Evolutionary conservation across 2,888 invertebrate species (phyloP).

Genomic region (Brassicogethes aeneus): DNA sequence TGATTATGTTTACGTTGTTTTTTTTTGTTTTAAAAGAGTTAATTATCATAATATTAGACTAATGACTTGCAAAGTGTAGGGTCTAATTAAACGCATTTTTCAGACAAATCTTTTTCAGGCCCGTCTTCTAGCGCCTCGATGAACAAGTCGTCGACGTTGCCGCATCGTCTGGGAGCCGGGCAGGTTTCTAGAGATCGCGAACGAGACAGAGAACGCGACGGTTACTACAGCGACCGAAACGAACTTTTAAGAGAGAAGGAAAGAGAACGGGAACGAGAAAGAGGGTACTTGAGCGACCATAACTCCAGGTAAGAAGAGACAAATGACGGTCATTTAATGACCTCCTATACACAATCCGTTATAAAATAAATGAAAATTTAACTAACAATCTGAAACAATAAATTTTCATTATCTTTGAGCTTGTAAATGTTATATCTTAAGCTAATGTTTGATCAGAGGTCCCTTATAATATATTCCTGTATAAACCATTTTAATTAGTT

Average conservation of each 20-base stretch:
- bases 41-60: too few species aligned
- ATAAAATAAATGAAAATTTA: not conserved
- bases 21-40: too few species aligned
- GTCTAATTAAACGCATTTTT: too few species aligned
- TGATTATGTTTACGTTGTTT: too few species aligned
- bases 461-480: too few species aligned
- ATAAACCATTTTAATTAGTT: too few species aligned
- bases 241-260: conserved; percentile 71
- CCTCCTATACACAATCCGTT: not conserved
- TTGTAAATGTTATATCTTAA: too few species aligned
- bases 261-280: conserved; percentile 52
- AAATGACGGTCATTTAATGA: conserved; percentile 6
- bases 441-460: too few species aligned
- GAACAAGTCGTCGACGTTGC: conserved; percentile 76
- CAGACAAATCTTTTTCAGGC: conserved; percentile 31
- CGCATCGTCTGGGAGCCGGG: conserved; percentile 56
- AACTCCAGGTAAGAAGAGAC: conserved; percentile 64
- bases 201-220: conserved; percentile 63
- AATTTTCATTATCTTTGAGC: conserved; percentile 1
- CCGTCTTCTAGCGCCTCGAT: conserved; percentile 58
- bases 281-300: conserved; percentile 74
- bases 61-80: too few species aligned
- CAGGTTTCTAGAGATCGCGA: conserved; percentile 53
- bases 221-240: conserved; percentile 85
- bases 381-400: not conserved